phyloP scores from a whole-genome alignment of 2,113 vertebrate species.

The Chaetura pelagica region DNA sequence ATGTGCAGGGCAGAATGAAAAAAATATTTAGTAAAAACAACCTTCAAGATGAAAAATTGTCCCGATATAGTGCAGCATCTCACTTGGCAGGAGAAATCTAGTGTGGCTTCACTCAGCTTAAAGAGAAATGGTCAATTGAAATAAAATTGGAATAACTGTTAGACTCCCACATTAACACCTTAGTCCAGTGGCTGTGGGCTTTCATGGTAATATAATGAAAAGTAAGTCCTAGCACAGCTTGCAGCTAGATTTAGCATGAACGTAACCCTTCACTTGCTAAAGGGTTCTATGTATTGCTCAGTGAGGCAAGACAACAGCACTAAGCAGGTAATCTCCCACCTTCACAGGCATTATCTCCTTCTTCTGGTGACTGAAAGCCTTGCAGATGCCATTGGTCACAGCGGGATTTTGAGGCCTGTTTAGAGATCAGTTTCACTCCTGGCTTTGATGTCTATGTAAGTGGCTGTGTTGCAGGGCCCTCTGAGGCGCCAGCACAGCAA shows the following conservation, averaged over 20 bases:
- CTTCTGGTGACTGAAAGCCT: neutral
- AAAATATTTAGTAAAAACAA: rapidly evolving
- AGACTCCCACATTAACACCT: neutral
- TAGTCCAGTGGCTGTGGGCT: neutral
- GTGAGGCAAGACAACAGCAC: neutral
- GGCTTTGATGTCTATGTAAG: rapidly evolving
- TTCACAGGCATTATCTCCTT: neutral
- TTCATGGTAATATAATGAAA: neutral
- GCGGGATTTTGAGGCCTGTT: neutral
- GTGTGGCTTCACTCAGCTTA: neutral
- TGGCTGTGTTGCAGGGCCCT: rapidly evolving
- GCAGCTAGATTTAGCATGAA: neutral
- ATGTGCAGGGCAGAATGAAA: neutral
- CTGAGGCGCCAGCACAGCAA: neutral
- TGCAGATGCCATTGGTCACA: neutral
- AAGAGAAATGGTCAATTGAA: neutral
- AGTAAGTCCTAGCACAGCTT: neutral
- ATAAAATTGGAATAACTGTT: neutral
- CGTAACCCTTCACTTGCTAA: neutral
- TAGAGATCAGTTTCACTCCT: neutral
- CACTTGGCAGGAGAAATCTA: neutral
- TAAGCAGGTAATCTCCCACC: neutral
- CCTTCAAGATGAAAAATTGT: neutral
- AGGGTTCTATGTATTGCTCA: neutral
- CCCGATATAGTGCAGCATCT: rapidly evolving